Conservation (phyloP, 2,797 vertebrate genomes). For the Gymnoscopelus microlampas region DNA sequence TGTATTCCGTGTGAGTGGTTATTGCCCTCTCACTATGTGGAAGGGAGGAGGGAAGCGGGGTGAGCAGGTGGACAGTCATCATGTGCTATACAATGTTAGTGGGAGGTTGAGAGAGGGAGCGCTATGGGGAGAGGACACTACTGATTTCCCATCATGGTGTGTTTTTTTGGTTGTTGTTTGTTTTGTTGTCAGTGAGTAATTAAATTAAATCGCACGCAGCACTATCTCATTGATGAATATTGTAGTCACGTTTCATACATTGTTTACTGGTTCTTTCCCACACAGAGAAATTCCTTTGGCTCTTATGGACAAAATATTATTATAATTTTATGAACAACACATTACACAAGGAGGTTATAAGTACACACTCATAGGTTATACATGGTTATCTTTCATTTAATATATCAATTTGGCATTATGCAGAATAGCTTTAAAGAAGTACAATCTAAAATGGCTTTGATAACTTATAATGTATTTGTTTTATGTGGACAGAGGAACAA, state of each 20-base stretch:
- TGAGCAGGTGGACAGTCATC: slow-evolving; percentile 64
- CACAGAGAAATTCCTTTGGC: slow-evolving; percentile 5
- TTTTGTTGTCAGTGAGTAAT: slow-evolving; percentile 47
- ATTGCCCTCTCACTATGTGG: slow-evolving; percentile 57
- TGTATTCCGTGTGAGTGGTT: slow-evolving; percentile 69
- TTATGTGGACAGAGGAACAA: background rate
- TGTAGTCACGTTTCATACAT: slow-evolving; percentile 35
- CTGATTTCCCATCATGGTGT: slow-evolving; percentile 38
- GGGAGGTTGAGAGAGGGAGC: slow-evolving; percentile 38
- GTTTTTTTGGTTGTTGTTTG: slow-evolving; percentile 13
- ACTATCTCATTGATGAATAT: slow-evolving; percentile 31
- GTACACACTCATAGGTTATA: background rate
- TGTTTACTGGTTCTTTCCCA: slow-evolving; percentile 16
- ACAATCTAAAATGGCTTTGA: background rate
- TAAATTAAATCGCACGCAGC: slow-evolving; percentile 41
- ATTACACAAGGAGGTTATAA: background rate
- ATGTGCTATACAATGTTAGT: slow-evolving; percentile 42
- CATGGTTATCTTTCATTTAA: background rate
- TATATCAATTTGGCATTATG: background rate
- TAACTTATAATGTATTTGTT: background rate
- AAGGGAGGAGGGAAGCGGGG: slow-evolving; percentile 25
- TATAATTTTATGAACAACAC: background rate
- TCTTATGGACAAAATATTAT: background rate
- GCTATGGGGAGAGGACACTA: slow-evolving; percentile 33
- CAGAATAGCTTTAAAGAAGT: background rate